Conservation (phyloP, 2,797 vertebrate genomes). For the Mico argentatus region DNA sequence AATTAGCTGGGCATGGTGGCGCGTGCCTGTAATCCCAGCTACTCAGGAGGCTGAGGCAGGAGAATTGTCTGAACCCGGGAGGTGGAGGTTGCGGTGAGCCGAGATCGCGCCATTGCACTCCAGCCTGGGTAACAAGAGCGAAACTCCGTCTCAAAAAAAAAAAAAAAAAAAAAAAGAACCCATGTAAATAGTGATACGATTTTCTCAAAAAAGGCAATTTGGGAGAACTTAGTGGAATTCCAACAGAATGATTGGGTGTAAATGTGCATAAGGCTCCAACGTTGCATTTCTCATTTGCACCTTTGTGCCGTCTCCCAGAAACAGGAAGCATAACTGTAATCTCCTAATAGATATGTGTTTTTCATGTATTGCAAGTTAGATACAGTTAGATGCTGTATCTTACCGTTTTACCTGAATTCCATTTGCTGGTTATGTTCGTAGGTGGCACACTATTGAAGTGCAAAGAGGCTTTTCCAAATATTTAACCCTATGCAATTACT, state of each 20-base stretch:
- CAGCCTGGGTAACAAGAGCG: no score
- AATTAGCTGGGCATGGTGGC: no score
- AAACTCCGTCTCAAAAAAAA: no score
- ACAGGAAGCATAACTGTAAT: not conserved
- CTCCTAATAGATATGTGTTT: not conserved
- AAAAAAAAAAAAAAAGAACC: not conserved
- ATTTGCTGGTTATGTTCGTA: constrained; percentile 29
- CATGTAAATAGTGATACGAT: not conserved
- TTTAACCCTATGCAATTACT: not conserved
- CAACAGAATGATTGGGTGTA: not conserved
- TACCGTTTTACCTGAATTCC: not conserved
- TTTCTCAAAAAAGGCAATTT: constrained; percentile 52
- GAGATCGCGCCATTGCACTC: no score
- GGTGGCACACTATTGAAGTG: not conserved
- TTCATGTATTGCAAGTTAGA: not conserved
- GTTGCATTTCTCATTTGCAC: not conserved
- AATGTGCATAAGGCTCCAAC: not conserved
- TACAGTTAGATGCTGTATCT: constrained; percentile 10
- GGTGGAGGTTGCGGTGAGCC: no score
- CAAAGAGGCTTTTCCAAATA: constrained; percentile 8
- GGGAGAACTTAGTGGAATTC: constrained; percentile 50
- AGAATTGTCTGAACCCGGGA: no score
- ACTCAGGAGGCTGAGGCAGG: no score
- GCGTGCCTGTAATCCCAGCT: no score
- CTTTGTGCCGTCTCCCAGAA: not conserved